Evolutionary conservation across 92 coral and sea anemone species (phyloP), one percentile per base, ranked within the genome.

Genomic region (Parazoanthus darwini): DNA sequence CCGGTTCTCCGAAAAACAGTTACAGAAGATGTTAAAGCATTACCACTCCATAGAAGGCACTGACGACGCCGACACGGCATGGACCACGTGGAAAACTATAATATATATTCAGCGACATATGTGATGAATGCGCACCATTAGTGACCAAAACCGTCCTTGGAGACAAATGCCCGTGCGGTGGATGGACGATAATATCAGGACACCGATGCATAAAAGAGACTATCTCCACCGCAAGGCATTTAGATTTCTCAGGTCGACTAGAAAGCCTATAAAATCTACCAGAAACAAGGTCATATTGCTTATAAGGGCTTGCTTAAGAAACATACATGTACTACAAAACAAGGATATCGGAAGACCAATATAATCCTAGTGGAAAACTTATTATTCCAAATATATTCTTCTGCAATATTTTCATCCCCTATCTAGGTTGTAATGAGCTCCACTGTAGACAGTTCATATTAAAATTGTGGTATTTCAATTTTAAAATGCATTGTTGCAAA

Each of bases 81-180:
- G 91, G 93, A 58, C 85, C 35, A 51, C 54, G 36, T 91, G 93
- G 93, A 91, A 83, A 77, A n/a, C n/a, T n/a, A 76, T 59, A n/a
- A n/a, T n/a, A n/a, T 20, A 87, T 88, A 80, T 76, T 91, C 39
- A 58, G 20, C 23, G 88, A 81, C 25, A 67, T 77, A 58, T 82
- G 88, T 58, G 88, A 87, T 82, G 38, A 82, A 59, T 85, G 84
- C 71, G 91, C 91, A 29, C 93, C 93, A 26, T 29, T 88, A 42
- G 85, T 51, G 44, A 74, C 86, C n/a, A 78, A 74, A 44, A 88
- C 59, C 29, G 87, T 91, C 37, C 88, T 82, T 42, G 89, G 88
- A 36, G 82, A 83, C 35, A 75, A 74, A 43, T 88, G 87, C 88
- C 89, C 91, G n/a, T n/a, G n/a, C n/a, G n/a, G 74, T 88, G 91